Conservation (phyloP, 2,113 vertebrate species). For the Taurulus bubalis region DNA sequence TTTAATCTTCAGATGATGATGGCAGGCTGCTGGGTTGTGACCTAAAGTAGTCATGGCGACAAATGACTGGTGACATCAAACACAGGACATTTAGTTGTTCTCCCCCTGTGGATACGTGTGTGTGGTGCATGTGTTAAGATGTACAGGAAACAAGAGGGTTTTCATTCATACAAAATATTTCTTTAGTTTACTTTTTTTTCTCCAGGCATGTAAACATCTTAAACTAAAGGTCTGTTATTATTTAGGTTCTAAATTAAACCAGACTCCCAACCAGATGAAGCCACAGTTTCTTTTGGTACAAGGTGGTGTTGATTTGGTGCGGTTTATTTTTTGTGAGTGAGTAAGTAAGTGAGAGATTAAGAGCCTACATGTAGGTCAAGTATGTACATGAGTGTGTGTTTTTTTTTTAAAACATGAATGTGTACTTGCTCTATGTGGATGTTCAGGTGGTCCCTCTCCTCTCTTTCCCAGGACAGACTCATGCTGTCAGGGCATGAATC, state of each 20-base stretch:
- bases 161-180: background rate
- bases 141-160: background rate
- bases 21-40: slow-evolving; percentile 36
- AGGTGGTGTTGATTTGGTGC: background rate
- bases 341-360: background rate
- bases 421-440: background rate
- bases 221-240: background rate
- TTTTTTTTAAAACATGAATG: background rate
- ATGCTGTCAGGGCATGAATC: slow-evolving; percentile 65
- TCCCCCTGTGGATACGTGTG: background rate
- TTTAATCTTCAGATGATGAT: slow-evolving; percentile 65
- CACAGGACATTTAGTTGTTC: slow-evolving; percentile 12
- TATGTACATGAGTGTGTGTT: background rate
- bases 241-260: background rate
- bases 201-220: background rate
- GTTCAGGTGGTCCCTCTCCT: background rate
- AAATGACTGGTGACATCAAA: slow-evolving; percentile 52
- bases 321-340: background rate
- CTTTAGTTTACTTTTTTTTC: background rate
- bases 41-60: slow-evolving; percentile 52
- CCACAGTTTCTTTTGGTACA: background rate
- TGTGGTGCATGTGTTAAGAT: background rate
- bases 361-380: background rate
- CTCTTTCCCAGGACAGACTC: slow-evolving; percentile 64
- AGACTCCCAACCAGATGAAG: background rate